Base-by-base conservation (phyloP, 2,888 invertebrate genomes). In the Cactoblastis cactorum region DNA sequence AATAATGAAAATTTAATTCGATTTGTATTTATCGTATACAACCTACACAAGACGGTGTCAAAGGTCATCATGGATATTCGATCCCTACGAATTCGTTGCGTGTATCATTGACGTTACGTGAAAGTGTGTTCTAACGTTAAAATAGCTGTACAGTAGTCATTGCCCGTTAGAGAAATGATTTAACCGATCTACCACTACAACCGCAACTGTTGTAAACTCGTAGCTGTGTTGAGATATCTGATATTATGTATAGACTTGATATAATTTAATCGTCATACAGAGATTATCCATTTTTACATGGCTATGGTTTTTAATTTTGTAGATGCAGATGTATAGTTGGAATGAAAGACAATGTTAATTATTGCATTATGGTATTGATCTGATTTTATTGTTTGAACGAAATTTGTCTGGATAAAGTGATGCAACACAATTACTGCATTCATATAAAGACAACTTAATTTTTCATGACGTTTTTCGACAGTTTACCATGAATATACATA, bases 61-160 rank as follows among this genome's bases (percentile, higher is more conserved):
- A 68, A 75, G 71, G 72, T 71, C 66, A 71, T 45, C 39, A 51
- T 58, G 68, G 69, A 71, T 56, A 56, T 52, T 18, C 12, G 43
- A 24, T 46, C 33, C 34, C n/a, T n/a, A 35, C 28, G 24, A 18
- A 34, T 47, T 35, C 34, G 35, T 47, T 14, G 41, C 28, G 38
- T 52, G 49, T 52, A 49, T 51, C 54, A 54, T 41, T 47, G 18
- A 33, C 33, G 35, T 47, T 24, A 49, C 43, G 43, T 15, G 43
- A 49, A 49, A 38, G 49, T 49, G 32, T 18, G 39, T 18, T 43
- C 18, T 39, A 39, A n/a, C 19, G 18, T 15, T 8, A 38, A 17
- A 18, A n/a, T n/a, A n/a, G n/a, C 28, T 1, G 8, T 22, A 43
- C 43, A 28, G 41, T 43, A 43, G 41, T 43, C 41, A 28, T 43